phyloP scores from a whole-genome alignment of 2,113 vertebrate species.

The Pomatorhinus ruficollis region DNA sequence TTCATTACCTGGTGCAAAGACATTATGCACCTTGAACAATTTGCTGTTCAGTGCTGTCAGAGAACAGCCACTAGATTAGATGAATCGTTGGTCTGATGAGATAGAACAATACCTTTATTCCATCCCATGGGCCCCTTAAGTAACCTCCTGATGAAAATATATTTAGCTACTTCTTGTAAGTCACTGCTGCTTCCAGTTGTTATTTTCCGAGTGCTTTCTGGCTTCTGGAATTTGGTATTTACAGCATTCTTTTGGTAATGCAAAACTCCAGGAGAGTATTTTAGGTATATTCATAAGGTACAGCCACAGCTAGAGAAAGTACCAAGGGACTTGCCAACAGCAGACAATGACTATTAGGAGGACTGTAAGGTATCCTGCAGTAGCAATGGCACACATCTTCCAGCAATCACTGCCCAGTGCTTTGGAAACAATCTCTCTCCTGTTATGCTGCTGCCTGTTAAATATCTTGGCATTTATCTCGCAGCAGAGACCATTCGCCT shows the following conservation, averaged over 20 bases:
- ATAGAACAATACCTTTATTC: neutral
- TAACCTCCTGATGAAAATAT: neutral
- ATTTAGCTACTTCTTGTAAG: neutral
- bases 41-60: neutral
- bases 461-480: slow-evolving; percentile 66
- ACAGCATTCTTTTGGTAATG: neutral
- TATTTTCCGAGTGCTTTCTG: neutral
- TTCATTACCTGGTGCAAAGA: neutral
- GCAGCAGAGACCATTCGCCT: slow-evolving; percentile 36
- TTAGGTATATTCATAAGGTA: neutral
- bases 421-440: slow-evolving; percentile 32
- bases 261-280: neutral
- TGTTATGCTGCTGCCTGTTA: slow-evolving; percentile 50
- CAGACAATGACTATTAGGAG: neutral
- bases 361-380: neutral
- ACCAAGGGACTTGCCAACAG: neutral
- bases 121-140: neutral
- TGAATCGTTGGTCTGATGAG: neutral
- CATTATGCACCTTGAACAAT: neutral
- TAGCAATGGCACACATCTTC: neutral
- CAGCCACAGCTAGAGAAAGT: neutral
- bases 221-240: neutral
- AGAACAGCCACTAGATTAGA: neutral
- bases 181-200: neutral
- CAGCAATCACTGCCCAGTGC: slow-evolving; percentile 19